Evolutionary conservation across 2,888 invertebrate genomes (phyloP).

Genomic region (Gymnosoma rotundatum): DNA sequence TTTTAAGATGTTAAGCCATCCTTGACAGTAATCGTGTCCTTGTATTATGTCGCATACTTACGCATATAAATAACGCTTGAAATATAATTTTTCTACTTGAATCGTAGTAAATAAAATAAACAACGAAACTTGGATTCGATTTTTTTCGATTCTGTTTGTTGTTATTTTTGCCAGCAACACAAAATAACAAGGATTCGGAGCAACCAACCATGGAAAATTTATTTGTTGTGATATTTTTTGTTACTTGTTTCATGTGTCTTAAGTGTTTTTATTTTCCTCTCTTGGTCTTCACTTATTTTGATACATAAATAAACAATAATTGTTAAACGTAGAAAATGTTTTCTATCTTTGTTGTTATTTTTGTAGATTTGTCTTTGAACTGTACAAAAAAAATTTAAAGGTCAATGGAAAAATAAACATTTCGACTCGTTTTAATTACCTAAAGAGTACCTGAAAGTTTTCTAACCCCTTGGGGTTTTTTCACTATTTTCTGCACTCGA

Average conservation of each 20-base stretch:
- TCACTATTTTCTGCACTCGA: too few species aligned
- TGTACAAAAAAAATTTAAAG: not conserved
- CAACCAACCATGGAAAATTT: conserved; percentile 65
- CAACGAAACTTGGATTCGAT: not conserved
- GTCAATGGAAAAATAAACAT: not conserved
- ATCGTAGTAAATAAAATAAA: conserved; percentile 43
- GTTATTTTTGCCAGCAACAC: conserved; percentile 8
- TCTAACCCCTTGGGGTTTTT: too few species aligned
- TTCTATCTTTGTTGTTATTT: not conserved
- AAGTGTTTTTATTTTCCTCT: not conserved
- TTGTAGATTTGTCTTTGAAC: not conserved
- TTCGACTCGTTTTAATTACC: not conserved
- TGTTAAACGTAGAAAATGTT: conserved; percentile 7
- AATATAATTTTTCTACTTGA: conserved; percentile 61
- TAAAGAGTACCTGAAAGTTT: too few species aligned
- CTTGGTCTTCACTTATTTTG: not conserved
- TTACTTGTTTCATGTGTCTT: conserved; percentile 51
- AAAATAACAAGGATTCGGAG: conserved; percentile 33
- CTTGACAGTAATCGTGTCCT: conserved; percentile 70
- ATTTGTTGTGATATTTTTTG: conserved; percentile 63
- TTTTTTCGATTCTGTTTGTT: not conserved
- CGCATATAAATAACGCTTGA: conserved; percentile 69
- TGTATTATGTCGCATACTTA: conserved; percentile 68
- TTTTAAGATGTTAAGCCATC: conserved; percentile 68
- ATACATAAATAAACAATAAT: conserved; percentile 22